These are phyloP conservation scores for Catocala sponsa DNA, from an alignment of 2,888 invertebrate species.

Conservation along the genomic window DNA sequence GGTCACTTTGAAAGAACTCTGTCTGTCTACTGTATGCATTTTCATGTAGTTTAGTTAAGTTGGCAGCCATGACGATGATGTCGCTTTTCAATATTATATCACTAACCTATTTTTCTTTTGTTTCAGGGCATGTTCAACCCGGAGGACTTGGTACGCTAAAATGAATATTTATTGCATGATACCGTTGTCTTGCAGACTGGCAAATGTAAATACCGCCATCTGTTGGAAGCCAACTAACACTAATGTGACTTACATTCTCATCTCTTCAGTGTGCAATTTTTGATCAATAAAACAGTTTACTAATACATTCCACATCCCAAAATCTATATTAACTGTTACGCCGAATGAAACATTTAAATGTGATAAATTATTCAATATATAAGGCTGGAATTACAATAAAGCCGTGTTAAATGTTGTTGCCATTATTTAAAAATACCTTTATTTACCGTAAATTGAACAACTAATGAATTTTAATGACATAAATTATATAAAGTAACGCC, in stretches of 20 bases:
- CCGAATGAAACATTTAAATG: constrained; percentile 33
- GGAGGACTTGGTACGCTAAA: constrained; percentile 92
- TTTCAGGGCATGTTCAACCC: constrained; percentile 96
- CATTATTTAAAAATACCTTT: constrained; percentile 23
- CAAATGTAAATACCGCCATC: constrained; percentile 77
- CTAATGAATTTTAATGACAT: not conserved
- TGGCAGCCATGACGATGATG: not conserved
- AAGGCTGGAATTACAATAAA: constrained; percentile 42
- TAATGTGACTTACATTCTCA: constrained; percentile 40
- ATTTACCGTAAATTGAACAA: not conserved
- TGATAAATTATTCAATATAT: constrained; percentile 44
- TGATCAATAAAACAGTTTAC: constrained; percentile 40
- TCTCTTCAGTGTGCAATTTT: constrained; percentile 74
- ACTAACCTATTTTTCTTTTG: constrained; percentile 56
- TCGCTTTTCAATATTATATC: constrained; percentile 2
- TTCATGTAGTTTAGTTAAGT: too few species aligned
- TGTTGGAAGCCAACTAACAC: constrained; percentile 55
- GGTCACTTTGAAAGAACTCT: too few species aligned
- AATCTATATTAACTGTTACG: constrained; percentile 45
- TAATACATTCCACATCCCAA: constrained; percentile 66
- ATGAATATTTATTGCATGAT: constrained; percentile 76
- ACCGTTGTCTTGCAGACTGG: constrained; percentile 66
- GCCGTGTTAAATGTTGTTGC: constrained; percentile 16
- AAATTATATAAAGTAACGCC: constrained; percentile 8
- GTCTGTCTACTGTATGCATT: too few species aligned